Evolutionary conservation across 2,888 invertebrate species (phyloP).

Genomic region (Sminthurides aquaticus): DNA sequence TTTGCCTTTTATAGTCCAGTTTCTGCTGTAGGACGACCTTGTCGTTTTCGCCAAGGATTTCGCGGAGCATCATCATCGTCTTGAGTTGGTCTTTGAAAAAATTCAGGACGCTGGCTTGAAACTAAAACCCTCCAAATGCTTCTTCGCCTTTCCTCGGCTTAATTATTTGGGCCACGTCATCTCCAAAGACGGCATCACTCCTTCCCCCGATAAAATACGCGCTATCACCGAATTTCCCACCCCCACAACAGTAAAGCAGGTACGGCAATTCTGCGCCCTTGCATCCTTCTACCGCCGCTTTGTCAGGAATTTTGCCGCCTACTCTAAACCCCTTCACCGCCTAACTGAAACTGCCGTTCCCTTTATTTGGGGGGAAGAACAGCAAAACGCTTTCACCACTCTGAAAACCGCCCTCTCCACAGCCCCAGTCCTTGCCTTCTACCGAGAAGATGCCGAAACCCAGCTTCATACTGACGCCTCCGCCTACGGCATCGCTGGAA

Average conservation of each 20-base stretch:
- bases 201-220: constrained; percentile 14
- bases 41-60: not conserved
- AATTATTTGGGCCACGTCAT: constrained; percentile 3
- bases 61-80: not conserved
- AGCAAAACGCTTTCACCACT: constrained; percentile 8
- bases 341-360: not conserved
- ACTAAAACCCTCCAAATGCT: constrained; percentile 5
- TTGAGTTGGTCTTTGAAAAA: not conserved
- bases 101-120: not conserved
- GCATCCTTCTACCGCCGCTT: constrained; percentile 31
- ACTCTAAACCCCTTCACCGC: constrained; percentile 10
- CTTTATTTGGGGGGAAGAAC: constrained; percentile 12
- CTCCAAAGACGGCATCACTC: constrained; percentile 13
- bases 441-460: not conserved
- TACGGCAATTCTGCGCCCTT: constrained; percentile 12
- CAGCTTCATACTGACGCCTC: constrained; percentile 35
- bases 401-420: constrained; percentile 2
- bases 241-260: constrained; percentile 13
- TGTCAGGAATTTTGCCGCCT: constrained; percentile 4
- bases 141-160: not conserved
- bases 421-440: constrained; percentile 4
- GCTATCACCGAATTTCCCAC: constrained; percentile 14
- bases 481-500: constrained; percentile 39
- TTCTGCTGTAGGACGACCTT: too few species aligned
- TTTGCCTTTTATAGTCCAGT: too few species aligned